Conservation (phyloP, 1,140 invertebrate species). For the Hermatobates lingyangjiaoensis region DNA sequence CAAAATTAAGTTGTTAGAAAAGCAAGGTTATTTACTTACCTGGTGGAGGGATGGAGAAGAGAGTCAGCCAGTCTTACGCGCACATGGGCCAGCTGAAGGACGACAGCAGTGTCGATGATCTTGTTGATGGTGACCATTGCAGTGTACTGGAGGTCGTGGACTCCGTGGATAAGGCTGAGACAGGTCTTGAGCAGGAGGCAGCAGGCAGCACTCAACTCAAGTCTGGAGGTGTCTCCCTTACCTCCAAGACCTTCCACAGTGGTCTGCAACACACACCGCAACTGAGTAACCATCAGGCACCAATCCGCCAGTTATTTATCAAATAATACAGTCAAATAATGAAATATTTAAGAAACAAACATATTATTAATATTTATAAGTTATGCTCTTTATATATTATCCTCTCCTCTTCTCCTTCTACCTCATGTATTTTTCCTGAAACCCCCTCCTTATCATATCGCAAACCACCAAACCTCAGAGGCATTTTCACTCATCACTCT, state of each 20-base stretch:
- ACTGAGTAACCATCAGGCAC: too few relatives aligned
- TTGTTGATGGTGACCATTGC: constrained; percentile 37
- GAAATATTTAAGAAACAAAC: too few relatives aligned
- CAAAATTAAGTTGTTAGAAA: too few relatives aligned
- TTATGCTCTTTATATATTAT: too few relatives aligned
- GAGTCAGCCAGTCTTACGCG: constrained; percentile 17
- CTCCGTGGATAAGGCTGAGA: constrained; percentile 31
- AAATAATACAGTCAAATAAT: too few relatives aligned
- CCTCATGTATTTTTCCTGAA: too few relatives aligned
- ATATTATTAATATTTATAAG: too few relatives aligned
- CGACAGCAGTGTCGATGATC: constrained; percentile 33
- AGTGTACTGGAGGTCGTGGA: constrained; percentile 37
- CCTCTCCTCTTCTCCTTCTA: too few relatives aligned
- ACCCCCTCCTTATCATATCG: too few relatives aligned
- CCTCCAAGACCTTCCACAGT: constrained; percentile 16
- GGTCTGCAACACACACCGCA: constrained; percentile 18
- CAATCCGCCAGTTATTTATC: too few relatives aligned
- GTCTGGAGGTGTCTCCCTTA: constrained; percentile 7
- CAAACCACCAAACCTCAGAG: too few relatives aligned
- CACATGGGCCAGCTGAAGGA: constrained; percentile 22
- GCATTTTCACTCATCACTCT: too few relatives aligned
- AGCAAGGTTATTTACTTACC: constrained; percentile 9
- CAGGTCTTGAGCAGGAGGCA: constrained; percentile 30
- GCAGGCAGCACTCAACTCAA: constrained; percentile 25
- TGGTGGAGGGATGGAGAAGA: constrained; percentile 19